Percentiles rank a stretch among this genome's conserved stretches.
These are phyloP conservation scores for Chrysodeixis includens DNA, from an alignment of 2,888 invertebrate species.

Conservation along the genomic window DNA sequence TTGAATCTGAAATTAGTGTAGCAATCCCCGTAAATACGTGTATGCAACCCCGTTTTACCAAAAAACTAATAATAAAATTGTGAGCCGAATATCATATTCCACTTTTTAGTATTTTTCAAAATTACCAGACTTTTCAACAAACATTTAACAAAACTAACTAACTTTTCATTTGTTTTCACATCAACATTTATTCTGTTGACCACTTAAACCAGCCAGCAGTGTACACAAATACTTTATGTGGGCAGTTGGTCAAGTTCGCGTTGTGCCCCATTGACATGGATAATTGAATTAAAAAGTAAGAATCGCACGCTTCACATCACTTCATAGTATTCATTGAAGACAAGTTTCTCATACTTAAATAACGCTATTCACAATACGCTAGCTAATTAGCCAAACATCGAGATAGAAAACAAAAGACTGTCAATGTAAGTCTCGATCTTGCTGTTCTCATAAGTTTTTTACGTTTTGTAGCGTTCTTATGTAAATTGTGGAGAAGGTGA, in stretches of 20 bases:
- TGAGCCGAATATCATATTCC: no score
- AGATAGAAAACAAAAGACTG: not conserved
- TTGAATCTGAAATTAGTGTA: no score
- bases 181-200: constrained; percentile 8
- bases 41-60: no score
- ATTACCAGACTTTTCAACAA: no score
- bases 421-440: not conserved
- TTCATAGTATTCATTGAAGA: constrained; percentile 31
- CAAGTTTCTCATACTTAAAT: constrained; percentile 7
- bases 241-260: constrained; percentile 59
- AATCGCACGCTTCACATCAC: constrained; percentile 50
- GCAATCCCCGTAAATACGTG: no score
- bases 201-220: constrained; percentile 43
- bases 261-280: constrained; percentile 71
- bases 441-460: not conserved
- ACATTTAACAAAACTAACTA: no score
- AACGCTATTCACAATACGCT: not conserved
- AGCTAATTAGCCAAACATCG: not conserved
- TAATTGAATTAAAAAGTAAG: constrained; percentile 65
- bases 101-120: no score
- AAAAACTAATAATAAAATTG: no score
- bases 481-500: not conserved
- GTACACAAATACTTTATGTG: constrained; percentile 52
- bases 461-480: not conserved
- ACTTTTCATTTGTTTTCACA: not conserved